Evolutionary conservation across 2,113 vertebrate species (phyloP).

Genomic region (Micromys minutus): DNA sequence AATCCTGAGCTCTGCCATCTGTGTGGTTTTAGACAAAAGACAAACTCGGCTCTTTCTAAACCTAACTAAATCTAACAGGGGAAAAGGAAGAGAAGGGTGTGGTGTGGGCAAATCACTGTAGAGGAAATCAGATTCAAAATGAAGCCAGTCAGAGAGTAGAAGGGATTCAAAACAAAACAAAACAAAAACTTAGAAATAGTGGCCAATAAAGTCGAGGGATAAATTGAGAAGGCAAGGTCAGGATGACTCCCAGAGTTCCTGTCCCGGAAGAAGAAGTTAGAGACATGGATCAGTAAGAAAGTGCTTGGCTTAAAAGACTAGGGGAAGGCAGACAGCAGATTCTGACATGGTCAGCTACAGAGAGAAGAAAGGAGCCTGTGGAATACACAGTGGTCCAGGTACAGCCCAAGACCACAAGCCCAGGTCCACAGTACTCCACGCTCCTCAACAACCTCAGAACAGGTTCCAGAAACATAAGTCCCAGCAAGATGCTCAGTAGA

Average conservation of each 20-base stretch:
- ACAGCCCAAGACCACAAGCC: background rate
- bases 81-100: background rate
- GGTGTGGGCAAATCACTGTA: background rate
- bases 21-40: background rate
- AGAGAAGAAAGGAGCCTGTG: background rate
- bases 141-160: background rate
- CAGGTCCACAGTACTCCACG: background rate
- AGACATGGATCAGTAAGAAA: background rate
- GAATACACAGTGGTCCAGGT: background rate
- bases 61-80: background rate
- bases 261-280: background rate
- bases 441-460: background rate
- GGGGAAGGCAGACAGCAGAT: background rate
- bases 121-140: background rate
- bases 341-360: background rate
- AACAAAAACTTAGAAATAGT: background rate
- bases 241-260: conserved; percentile 8
- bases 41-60: background rate
- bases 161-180: background rate
- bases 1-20: background rate
- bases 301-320: background rate
- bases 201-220: background rate
- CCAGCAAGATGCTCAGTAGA: background rate
- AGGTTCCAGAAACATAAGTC: conserved; percentile 16
- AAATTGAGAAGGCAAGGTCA: background rate